These are phyloP conservation scores for Pyrgilauda ruficollis DNA, from an alignment of 2,113 vertebrate genomes.

Conservation along the genomic window DNA sequence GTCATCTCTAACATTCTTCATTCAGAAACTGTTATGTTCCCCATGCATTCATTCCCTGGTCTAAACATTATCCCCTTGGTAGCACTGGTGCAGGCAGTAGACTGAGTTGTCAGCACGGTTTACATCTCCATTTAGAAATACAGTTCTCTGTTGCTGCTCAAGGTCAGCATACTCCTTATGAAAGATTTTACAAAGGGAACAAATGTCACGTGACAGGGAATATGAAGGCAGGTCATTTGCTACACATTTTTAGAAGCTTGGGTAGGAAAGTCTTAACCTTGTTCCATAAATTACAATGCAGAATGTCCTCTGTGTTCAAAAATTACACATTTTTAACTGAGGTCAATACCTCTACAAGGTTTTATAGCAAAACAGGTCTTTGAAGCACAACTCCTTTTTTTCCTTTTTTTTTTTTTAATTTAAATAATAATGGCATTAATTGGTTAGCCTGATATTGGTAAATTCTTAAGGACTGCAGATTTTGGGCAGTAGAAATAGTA, in stretches of 20 bases:
- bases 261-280: slow-evolving; percentile 8
- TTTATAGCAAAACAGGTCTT: background rate
- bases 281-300: slow-evolving; percentile 13
- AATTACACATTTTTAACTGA: background rate
- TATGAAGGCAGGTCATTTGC: background rate
- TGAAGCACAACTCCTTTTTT: background rate
- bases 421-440: background rate
- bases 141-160: background rate
- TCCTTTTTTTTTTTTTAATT: background rate
- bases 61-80: slow-evolving; percentile 23
- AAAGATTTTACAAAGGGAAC: background rate
- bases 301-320: background rate
- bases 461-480: background rate
- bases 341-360: background rate
- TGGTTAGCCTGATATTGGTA: background rate
- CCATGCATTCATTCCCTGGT: background rate
- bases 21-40: slow-evolving; percentile 18
- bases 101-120: slow-evolving; percentile 4
- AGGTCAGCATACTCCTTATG: slow-evolving; percentile 28
- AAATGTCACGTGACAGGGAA: background rate
- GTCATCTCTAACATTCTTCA: slow-evolving; percentile 33
- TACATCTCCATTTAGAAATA: background rate
- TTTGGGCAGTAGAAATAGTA: background rate
- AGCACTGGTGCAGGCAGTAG: background rate
- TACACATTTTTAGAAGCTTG: background rate